Percentiles rank a stretch among this genome's conserved stretches.
Evolutionary conservation across 2,888 invertebrate genomes (phyloP).

Genomic region (Halictus quadricinctus): DNA sequence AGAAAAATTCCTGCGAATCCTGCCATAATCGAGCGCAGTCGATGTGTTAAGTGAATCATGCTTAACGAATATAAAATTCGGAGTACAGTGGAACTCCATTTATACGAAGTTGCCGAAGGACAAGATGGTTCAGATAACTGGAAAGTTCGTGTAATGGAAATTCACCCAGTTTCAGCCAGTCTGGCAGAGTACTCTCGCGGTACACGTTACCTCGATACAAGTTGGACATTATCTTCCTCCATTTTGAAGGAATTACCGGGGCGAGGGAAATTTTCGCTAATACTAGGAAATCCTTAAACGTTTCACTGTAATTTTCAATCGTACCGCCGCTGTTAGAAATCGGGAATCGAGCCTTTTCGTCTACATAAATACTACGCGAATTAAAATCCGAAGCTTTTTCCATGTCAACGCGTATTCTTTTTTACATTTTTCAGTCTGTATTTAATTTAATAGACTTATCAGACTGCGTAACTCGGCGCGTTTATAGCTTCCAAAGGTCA

Average conservation of each 20-base stretch:
- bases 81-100: slow-evolving; percentile 16
- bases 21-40: neutral
- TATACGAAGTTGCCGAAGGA: slow-evolving; percentile 3
- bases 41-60: neutral
- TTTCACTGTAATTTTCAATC: neutral
- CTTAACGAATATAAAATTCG: slow-evolving; percentile 8
- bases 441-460: neutral
- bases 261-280: neutral
- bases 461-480: neutral
- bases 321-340: neutral
- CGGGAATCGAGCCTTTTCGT: too few relatives aligned
- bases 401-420: too few relatives aligned
- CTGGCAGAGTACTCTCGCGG: neutral
- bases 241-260: neutral
- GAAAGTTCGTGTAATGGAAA: slow-evolving; percentile 11
- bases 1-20: neutral
- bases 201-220: slow-evolving; percentile 4
- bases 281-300: neutral
- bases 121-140: neutral
- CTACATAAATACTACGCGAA: too few relatives aligned
- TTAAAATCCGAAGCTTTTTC: neutral
- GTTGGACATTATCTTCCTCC: neutral
- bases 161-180: slow-evolving; percentile 2
- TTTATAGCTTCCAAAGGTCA: neutral
- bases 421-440: neutral